Base-by-base conservation (phyloP, 2,888 invertebrate species). In the Copidosoma aretas region DNA sequence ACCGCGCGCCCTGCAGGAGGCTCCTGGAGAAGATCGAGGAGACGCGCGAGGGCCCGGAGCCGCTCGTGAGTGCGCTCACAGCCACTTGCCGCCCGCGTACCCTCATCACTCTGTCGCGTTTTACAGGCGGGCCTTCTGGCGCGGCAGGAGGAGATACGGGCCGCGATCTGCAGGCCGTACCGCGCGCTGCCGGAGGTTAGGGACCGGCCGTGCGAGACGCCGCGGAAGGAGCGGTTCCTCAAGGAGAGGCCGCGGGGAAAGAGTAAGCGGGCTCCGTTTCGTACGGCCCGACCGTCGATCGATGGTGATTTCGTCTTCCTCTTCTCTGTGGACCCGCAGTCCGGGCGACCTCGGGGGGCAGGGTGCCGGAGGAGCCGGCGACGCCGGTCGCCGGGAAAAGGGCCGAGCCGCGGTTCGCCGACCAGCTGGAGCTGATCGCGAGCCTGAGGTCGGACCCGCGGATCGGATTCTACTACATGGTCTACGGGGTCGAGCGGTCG, bases 391-490 rank as follows among this genome's bases (percentile, higher is more conserved):
- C 21, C 4, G 10, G 14, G 5, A 15, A 10, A n/a, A 53, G 63
- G 17, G 12, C 39, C n/a, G 61, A 72, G 22, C 65, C 68, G n/a
- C 71, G 72, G n/a, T 82, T 86, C 5, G 84, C 81, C 22, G 80
- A 86, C 75, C 86, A 87, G 72, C 77, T 81, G 17, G 81, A 84
- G 67, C 77, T 87, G 64, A 86, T 88, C 25, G 73, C 86, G 12
- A 85, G 85, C 68, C 85, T 93, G 72, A 86, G 87, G 49, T 81
- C 80, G 1, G 85, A 88, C 71, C 87, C 87, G 0, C 85, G 87
- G n/a, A 85, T 88, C 64, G 88, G 87, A 10, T 95, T 93, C 79
- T 86, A 92, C 5, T 95, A 95, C 79, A 88, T 95, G 86, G 87
- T 88, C 10, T 92, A 92, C 74, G 90, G 91, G 52, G 90, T 91